Percentiles rank a stretch among this genome's conserved stretches.
Evolutionary conservation across 2,113 vertebrate species (phyloP).

Genomic region (Onychostoma macrolepis): DNA sequence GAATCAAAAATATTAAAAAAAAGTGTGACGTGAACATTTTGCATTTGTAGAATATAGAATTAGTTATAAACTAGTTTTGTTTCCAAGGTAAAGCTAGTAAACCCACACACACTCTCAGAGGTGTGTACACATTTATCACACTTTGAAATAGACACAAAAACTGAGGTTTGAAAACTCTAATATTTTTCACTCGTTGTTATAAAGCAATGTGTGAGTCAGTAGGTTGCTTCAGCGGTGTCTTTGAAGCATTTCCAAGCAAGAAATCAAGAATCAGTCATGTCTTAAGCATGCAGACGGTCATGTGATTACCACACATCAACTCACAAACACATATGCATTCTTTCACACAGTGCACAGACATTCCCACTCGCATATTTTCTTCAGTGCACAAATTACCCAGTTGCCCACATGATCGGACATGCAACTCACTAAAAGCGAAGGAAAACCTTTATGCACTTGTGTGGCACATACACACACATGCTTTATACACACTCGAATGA

Average conservation of each 20-base stretch:
- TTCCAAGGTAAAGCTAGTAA: neutral
- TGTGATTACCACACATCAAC: constrained; percentile 3
- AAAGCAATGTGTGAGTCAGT: constrained; percentile 28
- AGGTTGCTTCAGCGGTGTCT: neutral
- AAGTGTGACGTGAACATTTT: neutral
- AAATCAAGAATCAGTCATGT: neutral
- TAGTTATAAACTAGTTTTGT: neutral
- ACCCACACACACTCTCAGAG: neutral
- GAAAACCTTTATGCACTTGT: neutral
- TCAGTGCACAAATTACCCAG: constrained; percentile 61
- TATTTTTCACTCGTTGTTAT: neutral
- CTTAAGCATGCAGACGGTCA: constrained; percentile 10
- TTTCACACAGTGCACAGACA: constrained; percentile 28
- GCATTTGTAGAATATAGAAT: neutral
- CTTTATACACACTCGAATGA: neutral
- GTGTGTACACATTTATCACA: neutral
- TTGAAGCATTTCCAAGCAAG: neutral
- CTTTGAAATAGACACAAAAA: neutral
- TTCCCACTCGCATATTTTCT: constrained; percentile 58
- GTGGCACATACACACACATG: constrained; percentile 1
- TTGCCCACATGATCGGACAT: constrained; percentile 70
- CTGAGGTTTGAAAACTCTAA: neutral
- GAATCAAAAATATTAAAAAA: neutral
- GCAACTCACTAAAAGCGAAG: constrained; percentile 45
- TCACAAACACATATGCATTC: constrained; percentile 31